phyloP scores from a whole-genome alignment of 2,797 vertebrate species.

The Simalia tracyae region DNA sequence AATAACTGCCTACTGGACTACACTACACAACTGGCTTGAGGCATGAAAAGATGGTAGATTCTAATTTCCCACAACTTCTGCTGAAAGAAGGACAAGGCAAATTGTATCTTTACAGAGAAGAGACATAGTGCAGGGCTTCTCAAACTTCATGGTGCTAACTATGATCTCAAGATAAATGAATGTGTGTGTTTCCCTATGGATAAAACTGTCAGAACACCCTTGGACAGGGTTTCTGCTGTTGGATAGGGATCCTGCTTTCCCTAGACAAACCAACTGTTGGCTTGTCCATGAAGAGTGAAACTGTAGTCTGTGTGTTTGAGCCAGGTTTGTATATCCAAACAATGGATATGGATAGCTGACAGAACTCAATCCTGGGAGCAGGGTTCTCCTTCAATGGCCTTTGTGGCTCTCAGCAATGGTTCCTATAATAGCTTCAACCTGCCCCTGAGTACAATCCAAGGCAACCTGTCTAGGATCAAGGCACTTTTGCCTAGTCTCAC shows the following conservation, averaged over 20 bases:
- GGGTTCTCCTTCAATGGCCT: not conserved
- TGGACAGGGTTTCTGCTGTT: not conserved
- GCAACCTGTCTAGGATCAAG: not conserved
- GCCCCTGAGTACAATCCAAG: not conserved
- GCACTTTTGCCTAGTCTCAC: not conserved
- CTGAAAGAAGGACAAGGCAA: not conserved
- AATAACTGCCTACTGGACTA: not conserved
- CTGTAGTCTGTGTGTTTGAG: not conserved
- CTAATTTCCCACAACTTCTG: not conserved
- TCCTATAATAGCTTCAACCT: not conserved
- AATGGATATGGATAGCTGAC: not conserved
- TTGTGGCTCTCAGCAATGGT: not conserved
- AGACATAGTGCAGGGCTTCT: not conserved
- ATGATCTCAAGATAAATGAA: not conserved
- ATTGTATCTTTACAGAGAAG: not conserved
- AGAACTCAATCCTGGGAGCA: not conserved
- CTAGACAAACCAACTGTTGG: not conserved
- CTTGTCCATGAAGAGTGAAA: not conserved
- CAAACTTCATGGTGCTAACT: not conserved
- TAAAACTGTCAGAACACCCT: not conserved
- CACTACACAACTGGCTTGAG: not conserved
- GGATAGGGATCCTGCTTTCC: not conserved
- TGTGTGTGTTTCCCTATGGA: not conserved
- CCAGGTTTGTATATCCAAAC: not conserved
- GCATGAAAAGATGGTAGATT: not conserved